Conservation (phyloP, 2,888 invertebrate species). For the Lepeophtheirus nordmannii region DNA sequence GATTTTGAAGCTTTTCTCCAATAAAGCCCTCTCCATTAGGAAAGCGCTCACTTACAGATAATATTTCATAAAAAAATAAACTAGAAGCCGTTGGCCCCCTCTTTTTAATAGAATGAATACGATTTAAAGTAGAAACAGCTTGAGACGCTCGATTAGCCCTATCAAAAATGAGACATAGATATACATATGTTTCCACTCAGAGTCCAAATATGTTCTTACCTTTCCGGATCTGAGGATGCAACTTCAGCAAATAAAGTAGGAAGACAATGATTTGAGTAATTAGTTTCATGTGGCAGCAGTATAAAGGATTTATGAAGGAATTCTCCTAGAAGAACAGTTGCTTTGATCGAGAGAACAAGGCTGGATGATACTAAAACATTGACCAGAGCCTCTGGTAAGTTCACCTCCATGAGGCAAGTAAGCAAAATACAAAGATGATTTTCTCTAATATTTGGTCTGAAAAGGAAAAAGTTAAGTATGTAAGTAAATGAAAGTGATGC, state of each 20-base stretch:
- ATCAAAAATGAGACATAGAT: background rate
- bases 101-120: conserved; percentile 56
- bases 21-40: conserved; percentile 21
- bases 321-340: conserved; percentile 66
- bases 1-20: conserved; percentile 14
- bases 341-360: conserved; percentile 74
- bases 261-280: conserved; percentile 63
- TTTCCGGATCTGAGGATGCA: conserved; percentile 35
- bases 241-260: conserved; percentile 67
- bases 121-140: conserved; percentile 57
- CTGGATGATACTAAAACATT: conserved; percentile 70
- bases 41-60: conserved; percentile 38
- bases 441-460: conserved; percentile 74
- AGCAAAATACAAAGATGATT: conserved; percentile 75
- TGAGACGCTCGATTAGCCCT: conserved; percentile 55
- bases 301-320: conserved; percentile 17
- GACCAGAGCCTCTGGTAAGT: conserved; percentile 69
- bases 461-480: conserved; percentile 25
- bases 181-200: background rate
- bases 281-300: conserved; percentile 31
- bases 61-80: conserved; percentile 61
- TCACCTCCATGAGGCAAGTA: conserved; percentile 70
- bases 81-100: conserved; percentile 64
- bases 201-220: background rate
- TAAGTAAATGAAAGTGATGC: conserved; percentile 11